These are phyloP conservation scores for Patella pellucida DNA, from an alignment of 2,888 invertebrate genomes.

Conservation along the genomic window DNA sequence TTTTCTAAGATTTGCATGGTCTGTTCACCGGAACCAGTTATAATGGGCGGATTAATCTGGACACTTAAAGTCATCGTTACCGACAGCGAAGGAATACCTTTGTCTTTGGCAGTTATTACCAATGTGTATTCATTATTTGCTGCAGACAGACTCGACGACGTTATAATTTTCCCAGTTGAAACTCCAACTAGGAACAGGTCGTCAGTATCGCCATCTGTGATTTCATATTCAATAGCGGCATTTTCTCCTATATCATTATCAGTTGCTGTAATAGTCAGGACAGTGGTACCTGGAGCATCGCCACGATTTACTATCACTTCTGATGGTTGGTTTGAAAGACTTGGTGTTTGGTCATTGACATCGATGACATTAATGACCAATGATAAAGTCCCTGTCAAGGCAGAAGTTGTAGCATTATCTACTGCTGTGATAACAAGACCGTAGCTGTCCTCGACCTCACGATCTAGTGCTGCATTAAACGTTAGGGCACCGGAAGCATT, in stretches of 20 bases:
- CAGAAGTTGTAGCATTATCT: constrained; percentile 39
- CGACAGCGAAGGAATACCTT: constrained; percentile 41
- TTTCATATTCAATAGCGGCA: constrained; percentile 45
- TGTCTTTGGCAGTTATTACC: constrained; percentile 42
- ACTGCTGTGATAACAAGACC: constrained; percentile 39
- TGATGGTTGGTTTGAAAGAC: constrained; percentile 32
- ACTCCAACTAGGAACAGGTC: constrained; percentile 45
- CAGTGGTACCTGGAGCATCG: constrained; percentile 25
- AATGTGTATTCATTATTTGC: constrained; percentile 33
- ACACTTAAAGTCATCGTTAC: constrained; percentile 42
- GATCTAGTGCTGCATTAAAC: constrained; percentile 38
- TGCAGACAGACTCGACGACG: constrained; percentile 31
- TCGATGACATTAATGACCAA: constrained; percentile 44
- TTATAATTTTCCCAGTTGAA: constrained; percentile 40
- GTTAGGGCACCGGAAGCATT: constrained; percentile 28
- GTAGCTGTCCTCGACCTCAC: constrained; percentile 38
- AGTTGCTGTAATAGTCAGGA: constrained; percentile 42
- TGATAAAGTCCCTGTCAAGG: constrained; percentile 38
- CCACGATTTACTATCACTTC: constrained; percentile 42
- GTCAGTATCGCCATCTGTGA: constrained; percentile 44
- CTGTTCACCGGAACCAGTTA: constrained; percentile 32
- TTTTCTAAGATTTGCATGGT: constrained; percentile 43
- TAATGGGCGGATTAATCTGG: constrained; percentile 37
- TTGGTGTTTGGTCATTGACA: constrained; percentile 47
- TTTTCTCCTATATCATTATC: constrained; percentile 52